Evolutionary conservation across 1,140 invertebrate genomes (phyloP).

Genomic region (Drosophila subpulchrella): DNA sequence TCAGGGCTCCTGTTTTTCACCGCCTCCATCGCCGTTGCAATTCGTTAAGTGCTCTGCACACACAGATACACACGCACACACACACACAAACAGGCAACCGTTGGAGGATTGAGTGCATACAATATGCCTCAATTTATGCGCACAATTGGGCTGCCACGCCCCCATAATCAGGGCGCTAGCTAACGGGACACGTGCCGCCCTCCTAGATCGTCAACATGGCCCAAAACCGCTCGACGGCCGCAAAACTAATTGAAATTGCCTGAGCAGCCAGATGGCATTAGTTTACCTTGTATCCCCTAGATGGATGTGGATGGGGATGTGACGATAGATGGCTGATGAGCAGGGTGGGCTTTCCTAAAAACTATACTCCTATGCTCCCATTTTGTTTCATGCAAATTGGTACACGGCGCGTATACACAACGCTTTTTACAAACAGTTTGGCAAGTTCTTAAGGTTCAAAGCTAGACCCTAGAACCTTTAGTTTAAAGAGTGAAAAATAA

Average conservation of each 20-base stretch:
- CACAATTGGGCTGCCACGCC: slow-evolving; percentile 57
- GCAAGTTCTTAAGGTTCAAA: neutral
- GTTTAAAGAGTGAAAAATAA: no score
- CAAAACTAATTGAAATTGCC: slow-evolving; percentile 65
- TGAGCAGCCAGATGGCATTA: slow-evolving; percentile 39
- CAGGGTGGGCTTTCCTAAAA: slow-evolving; percentile 1
- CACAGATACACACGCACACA: slow-evolving; percentile 7
- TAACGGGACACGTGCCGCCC: slow-evolving; percentile 24
- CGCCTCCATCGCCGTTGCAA: slow-evolving; percentile 34
- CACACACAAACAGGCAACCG: slow-evolving; percentile 4
- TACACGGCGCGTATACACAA: slow-evolving; percentile 34
- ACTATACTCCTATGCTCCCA: slow-evolving; percentile 16
- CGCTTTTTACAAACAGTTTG: neutral
- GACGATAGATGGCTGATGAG: neutral
- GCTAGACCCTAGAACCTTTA: neutral
- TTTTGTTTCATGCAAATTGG: slow-evolving; percentile 16
- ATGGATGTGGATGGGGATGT: neutral
- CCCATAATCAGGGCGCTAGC: slow-evolving; percentile 32
- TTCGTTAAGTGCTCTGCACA: slow-evolving; percentile 62
- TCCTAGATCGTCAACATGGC: slow-evolving; percentile 16
- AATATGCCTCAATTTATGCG: slow-evolving; percentile 61
- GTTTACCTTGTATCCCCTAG: slow-evolving; percentile 17
- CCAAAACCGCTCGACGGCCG: slow-evolving; percentile 25
- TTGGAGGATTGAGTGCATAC: slow-evolving; percentile 42
- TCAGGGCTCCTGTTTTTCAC: neutral